A percentile compares a stretch with the other conserved stretches of the same genome.
Conservation (phyloP, 2,113 vertebrate species). For the Lepisosteus osseus region DNA sequence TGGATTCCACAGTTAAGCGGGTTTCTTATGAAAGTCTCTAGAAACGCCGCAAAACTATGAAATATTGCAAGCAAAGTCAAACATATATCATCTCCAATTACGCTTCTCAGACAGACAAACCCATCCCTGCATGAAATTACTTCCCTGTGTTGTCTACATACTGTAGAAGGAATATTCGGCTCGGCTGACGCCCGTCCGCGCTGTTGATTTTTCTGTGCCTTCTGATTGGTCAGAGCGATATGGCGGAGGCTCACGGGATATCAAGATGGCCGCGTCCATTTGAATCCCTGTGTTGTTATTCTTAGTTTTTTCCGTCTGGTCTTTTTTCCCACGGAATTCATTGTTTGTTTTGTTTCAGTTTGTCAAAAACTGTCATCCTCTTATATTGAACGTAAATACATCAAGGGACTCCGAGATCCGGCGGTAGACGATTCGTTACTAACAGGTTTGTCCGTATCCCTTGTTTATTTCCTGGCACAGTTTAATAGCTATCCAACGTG, state of each 20-base stretch:
- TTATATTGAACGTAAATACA: conserved; percentile 16
- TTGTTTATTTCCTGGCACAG: not conserved
- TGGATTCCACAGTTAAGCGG: no score
- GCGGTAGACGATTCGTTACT: conserved; percentile 61
- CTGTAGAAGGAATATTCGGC: no score
- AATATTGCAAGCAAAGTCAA: no score
- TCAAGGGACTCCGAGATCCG: conserved; percentile 58
- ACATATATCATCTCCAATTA: no score
- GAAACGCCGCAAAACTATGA: no score
- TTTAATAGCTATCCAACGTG: conserved; percentile 10
- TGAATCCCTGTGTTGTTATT: conserved; percentile 54
- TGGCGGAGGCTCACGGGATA: conserved; percentile 69
- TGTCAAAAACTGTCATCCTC: no score
- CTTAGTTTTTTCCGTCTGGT: not conserved
- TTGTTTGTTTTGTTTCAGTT: conserved; percentile 30
- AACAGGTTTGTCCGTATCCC: conserved; percentile 53
- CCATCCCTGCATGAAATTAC: no score
- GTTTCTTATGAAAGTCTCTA: no score
- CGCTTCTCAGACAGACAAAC: no score
- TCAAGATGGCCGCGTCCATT: conserved; percentile 81
- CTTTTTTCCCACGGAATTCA: not conserved
- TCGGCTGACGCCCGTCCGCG: not conserved
- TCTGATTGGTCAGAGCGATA: conserved; percentile 47
- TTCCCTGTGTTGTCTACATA: no score
- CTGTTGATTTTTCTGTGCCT: not conserved